Evolutionary conservation across 2,888 invertebrate species (phyloP), one percentile per base, ranked within the genome.

Genomic region (Zygothrica quintamaculata): DNA sequence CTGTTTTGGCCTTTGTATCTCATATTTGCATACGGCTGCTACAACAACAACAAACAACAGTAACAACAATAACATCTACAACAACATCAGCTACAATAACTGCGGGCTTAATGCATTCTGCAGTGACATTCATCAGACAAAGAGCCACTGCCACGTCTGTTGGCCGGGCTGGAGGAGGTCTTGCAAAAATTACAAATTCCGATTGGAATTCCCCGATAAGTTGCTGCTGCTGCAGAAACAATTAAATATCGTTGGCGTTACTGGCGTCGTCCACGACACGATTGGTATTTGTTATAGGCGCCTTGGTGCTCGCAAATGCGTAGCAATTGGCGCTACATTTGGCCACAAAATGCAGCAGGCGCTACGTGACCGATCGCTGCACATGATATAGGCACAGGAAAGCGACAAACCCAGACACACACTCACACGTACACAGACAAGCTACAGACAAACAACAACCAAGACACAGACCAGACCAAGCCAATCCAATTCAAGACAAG

Each of bases 171-270:
- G n/a, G n/a, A n/a, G 31, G 43, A 74, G 84, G 74, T 74, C 68
- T 74, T 65, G 87, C 68, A 65, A 70, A 88, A 86, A 89, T 89
- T 90, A 81, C 81, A 87, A 88, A 90, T 89, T 89, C 89, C 77
- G 89, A 89, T 89, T 78, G 86, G 84, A 82, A 86, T 88, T 88
- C 88, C 78, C 87, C 81, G 81, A 82, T 88, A 84, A 88, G 85
- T 81, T 65, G 79, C 73, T 72, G 79, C 73, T 72, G 74, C 55
- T 81, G 81, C 81, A 78, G 78, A 84, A 90, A 89, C 90, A 89
- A 89, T 89, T 89, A 90, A 89, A 88, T 89, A 90, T 89, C 89
- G 89, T 73, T 88, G 82, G 88, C 88, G 77, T 78, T 61, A 61
- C 31, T 36, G 53, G 26, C 66, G 53, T 66, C 65, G 53, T 62